These are phyloP conservation scores for Prorops nasuta DNA, from an alignment of 1,140 invertebrate genomes.

Conservation along the genomic window DNA sequence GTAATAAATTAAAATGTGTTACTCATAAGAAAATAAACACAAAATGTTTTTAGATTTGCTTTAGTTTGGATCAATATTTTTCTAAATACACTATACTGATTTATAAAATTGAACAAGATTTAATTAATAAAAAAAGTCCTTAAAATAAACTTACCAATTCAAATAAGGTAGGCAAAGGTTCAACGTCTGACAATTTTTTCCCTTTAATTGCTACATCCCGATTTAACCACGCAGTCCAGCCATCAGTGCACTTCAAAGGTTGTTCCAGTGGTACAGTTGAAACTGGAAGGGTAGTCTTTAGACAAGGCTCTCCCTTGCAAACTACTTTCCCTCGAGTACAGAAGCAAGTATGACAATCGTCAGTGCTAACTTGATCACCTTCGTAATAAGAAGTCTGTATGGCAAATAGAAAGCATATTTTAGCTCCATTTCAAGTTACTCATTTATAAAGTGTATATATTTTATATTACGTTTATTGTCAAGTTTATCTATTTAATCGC, in stretches of 20 bases:
- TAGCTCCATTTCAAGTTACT: too few relatives aligned
- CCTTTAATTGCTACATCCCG: conserved; percentile 54
- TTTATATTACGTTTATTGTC: too few relatives aligned
- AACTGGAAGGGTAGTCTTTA: conserved; percentile 30
- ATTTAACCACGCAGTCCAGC: conserved; percentile 78
- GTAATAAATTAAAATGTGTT: not conserved
- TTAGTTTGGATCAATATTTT: too few relatives aligned
- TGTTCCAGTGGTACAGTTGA: conserved; percentile 41
- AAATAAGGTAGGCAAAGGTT: conserved; percentile 60
- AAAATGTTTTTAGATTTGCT: too few relatives aligned
- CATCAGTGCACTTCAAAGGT: conserved; percentile 58
- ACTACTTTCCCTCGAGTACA: conserved; percentile 68
- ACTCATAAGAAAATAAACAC: too few relatives aligned
- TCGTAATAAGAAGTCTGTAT: conserved; percentile 65
- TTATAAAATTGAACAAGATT: too few relatives aligned
- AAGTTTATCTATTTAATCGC: too few relatives aligned
- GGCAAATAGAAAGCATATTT: too few relatives aligned
- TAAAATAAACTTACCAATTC: conserved; percentile 55
- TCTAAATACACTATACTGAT: too few relatives aligned
- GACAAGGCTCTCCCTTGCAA: conserved; percentile 71
- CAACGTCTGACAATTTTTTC: conserved; percentile 59
- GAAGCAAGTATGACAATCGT: conserved; percentile 75
- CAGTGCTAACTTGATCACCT: conserved; percentile 72
- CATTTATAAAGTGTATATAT: too few relatives aligned
- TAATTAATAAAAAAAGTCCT: too few relatives aligned